Base-by-base conservation (phyloP, 2,797 vertebrate genomes). In the Sternarchorhynchus goeldii region DNA sequence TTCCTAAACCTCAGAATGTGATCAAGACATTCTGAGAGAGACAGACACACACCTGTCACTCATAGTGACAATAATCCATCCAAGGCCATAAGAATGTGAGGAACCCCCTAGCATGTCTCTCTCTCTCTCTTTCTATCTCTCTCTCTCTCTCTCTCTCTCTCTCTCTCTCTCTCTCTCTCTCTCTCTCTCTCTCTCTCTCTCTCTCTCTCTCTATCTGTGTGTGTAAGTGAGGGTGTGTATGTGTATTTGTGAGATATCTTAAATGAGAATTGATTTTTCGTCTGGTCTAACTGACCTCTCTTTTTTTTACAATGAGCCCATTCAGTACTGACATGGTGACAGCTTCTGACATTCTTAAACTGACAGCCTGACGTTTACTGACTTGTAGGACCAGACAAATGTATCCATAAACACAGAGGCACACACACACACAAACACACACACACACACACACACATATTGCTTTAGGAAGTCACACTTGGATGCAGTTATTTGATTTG, bases 191-290 rank as follows among this genome's bases (percentile, higher is more conserved):
- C 1, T 50, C 10, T 50, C 10, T 50, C 0, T 50, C 10, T 14
- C 0, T 25, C 25, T 25, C 0, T 25, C 25, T 25, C 0, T 25
- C 25, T 25, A 25, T 25, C 25, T 25, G 25, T 25, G 25, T 25
- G 25, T 25, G 25, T 25, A 25, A 25, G 25, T 25, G 25, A 25
- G 5, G 25, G 4, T 68, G 29, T 20, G 53, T 58, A 63, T 32
- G 21, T 65, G 60, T 68, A 20, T 74, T 39, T 73, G n/a, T 60
- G 5, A 62, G 31, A 16, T 12, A 58, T 18, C 74, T 50, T 81
- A 76, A 76, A 81, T 81, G 75, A 81, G 80, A 77, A 81, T 77
- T 81, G 80, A 81, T 81, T 81, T 69, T 81, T 29, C 20, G 63
- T 73, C 79, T 81, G 66, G 20, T 71, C 59, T 58, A 55, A 73